A percentile compares a stretch with the other conserved stretches of the same genome.
phyloP scores from a whole-genome alignment of 2,888 invertebrate genomes.

The Oligia latruncula region DNA sequence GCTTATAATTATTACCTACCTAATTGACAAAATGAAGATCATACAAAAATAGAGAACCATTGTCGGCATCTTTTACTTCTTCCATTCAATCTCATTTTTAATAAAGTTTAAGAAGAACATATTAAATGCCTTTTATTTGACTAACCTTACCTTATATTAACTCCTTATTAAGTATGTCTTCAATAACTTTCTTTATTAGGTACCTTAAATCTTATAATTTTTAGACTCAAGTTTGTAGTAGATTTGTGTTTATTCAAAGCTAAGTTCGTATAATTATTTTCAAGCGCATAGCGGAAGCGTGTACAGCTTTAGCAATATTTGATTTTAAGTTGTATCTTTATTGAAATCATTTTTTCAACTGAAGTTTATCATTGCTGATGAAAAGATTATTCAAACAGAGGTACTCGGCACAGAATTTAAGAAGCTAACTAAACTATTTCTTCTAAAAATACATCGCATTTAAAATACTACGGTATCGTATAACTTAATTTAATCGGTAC shows the following conservation, averaged over 20 bases:
- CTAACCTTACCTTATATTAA: background rate
- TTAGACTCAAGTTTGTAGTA: slow-evolving; percentile 16
- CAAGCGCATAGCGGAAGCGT: slow-evolving; percentile 50
- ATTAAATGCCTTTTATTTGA: background rate
- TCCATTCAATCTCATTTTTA: slow-evolving; percentile 26
- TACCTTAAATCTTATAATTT: background rate
- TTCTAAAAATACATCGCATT: slow-evolving; percentile 9
- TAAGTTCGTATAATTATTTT: slow-evolving; percentile 18
- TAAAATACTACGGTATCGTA: slow-evolving; percentile 2
- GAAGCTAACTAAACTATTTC: slow-evolving; percentile 32
- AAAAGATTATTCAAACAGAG: slow-evolving; percentile 12
- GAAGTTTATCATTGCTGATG: background rate
- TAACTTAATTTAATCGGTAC: slow-evolving; percentile 22
- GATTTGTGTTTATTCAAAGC: background rate
- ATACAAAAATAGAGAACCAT: slow-evolving; percentile 76
- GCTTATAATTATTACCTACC: slow-evolving; percentile 66
- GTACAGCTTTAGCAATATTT: slow-evolving; percentile 26
- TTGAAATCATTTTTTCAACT: background rate
- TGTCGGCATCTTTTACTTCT: slow-evolving; percentile 53
- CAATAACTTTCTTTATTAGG: slow-evolving; percentile 4
- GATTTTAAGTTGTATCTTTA: background rate
- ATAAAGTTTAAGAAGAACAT: slow-evolving; percentile 16
- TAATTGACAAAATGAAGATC: slow-evolving; percentile 77
- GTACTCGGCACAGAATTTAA: slow-evolving; percentile 14
- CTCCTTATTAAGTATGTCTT: slow-evolving; percentile 7